phyloP scores from a whole-genome alignment of 2,113 vertebrate species.

The Phyllostomus hastatus region DNA sequence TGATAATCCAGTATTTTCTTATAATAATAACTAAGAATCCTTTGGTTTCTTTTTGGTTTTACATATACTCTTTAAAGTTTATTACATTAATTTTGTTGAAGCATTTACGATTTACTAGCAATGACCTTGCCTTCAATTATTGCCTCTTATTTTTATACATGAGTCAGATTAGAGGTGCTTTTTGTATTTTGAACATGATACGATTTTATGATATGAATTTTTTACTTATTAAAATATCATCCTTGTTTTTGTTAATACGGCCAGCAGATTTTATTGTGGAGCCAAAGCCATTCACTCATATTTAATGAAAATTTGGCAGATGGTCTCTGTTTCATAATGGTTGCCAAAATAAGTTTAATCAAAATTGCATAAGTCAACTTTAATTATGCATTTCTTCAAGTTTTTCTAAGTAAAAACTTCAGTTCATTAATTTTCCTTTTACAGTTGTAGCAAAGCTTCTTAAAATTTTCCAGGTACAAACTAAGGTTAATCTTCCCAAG shows the following conservation, averaged over 20 bases:
- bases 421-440: background rate
- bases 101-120: background rate
- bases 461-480: background rate
- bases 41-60: background rate
- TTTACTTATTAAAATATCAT: background rate
- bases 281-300: background rate
- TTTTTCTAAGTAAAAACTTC: background rate
- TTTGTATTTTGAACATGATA: constrained; percentile 29
- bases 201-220: background rate
- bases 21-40: background rate
- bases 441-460: background rate
- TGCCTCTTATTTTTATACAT: background rate
- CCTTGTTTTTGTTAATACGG: background rate
- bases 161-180: background rate
- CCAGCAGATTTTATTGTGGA: background rate
- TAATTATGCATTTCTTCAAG: constrained; percentile 4
- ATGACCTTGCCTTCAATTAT: background rate
- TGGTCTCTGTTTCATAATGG: constrained; percentile 33
- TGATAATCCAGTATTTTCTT: background rate
- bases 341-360: background rate
- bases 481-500: background rate
- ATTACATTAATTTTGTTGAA: constrained; percentile 3
- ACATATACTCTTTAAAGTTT: background rate
- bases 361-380: background rate
- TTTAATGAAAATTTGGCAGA: constrained; percentile 11